A percentile compares a stretch with the other conserved stretches of the same genome.
These are phyloP conservation scores for Thereva unica DNA, from an alignment of 2,888 invertebrate genomes.

Conservation along the genomic window DNA sequence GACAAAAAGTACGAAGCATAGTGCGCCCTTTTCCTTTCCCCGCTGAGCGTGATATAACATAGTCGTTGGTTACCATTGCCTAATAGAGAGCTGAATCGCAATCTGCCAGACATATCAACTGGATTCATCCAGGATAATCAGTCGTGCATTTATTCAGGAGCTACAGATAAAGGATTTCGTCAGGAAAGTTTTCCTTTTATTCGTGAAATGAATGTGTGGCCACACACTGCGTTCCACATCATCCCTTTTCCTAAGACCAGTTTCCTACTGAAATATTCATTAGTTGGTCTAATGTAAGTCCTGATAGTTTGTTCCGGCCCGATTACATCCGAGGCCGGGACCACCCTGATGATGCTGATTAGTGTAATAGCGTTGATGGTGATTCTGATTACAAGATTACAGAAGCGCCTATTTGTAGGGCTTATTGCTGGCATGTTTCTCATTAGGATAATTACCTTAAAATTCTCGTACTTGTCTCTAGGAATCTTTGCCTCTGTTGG, in stretches of 20 bases:
- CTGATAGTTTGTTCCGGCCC: constrained; percentile 2
- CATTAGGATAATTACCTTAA: constrained; percentile 34
- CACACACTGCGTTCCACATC: constrained; percentile 13
- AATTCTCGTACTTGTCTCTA: constrained; percentile 28
- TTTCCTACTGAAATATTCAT: constrained; percentile 12
- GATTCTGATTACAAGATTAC: constrained; percentile 9
- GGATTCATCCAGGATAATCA: not conserved
- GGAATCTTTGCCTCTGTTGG: constrained; percentile 25
- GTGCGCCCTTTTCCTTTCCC: too few species aligned
- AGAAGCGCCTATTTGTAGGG: constrained; percentile 10
- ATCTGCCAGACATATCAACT: not conserved
- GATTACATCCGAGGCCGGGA: not conserved
- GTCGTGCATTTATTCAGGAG: constrained; percentile 11
- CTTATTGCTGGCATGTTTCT: not conserved
- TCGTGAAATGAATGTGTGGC: constrained; percentile 10
- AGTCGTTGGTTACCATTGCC: not conserved
- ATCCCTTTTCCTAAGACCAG: not conserved
- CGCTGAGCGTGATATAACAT: not conserved
- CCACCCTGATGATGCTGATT: constrained; percentile 10
- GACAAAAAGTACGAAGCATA: too few species aligned
- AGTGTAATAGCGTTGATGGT: constrained; percentile 17
- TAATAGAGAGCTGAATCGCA: not conserved
- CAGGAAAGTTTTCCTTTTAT: constrained; percentile 1
- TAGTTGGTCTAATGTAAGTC: constrained; percentile 1
- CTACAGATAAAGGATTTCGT: not conserved